Base-by-base conservation (phyloP, 2,113 vertebrate species). In the Sigmodon hispidus region DNA sequence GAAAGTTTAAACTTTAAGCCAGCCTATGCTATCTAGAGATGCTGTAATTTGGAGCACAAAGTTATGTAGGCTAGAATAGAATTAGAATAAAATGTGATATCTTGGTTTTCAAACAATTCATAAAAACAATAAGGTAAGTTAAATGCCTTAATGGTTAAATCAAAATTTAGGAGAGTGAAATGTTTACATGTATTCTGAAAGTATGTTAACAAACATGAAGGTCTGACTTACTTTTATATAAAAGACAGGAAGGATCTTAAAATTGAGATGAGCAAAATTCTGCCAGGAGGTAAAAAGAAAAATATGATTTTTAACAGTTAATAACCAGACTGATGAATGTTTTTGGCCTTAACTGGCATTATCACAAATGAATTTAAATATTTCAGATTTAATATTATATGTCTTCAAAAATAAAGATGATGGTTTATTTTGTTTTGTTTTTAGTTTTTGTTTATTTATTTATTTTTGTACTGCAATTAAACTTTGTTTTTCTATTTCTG, bases 401-500 rank as follows among this genome's bases (percentile, higher is more conserved):
- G 10, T 81, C 50, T 95, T 91, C 36, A 92, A 85, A 85, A 95
- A 90, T 65, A 16, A 83, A n/a, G 50, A 43, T 26, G 50, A 1
- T 36, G 26, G 17, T 43, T 73, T 73, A 15, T 85, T 65, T 48
- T 19, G 59, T 84, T 45, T 29, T 31, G 21, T 29, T 63, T 50
- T 45, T 45, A 16, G 55, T 29, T 63, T 84, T 43, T 31, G 7
- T 43, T 43, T 69, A 40, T 34, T 63, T 89, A 17, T 67, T 34
- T n/a, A 11, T n/a, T 75, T 96, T 93, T 91, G 5, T 15, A 83
- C 40, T 57, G 43, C 50, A 88, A 36, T 57, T 40, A 43, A 93
- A 70, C 48, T 8, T 86, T 87, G 73, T 90, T 94, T 94, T 63
- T n/a, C n/a, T 61, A 87, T 81, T 91, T 96, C 84, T 89, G 61